Evolutionary conservation across 2,888 invertebrate species (phyloP).

Genomic region (Peribatodes rhomboidaria): DNA sequence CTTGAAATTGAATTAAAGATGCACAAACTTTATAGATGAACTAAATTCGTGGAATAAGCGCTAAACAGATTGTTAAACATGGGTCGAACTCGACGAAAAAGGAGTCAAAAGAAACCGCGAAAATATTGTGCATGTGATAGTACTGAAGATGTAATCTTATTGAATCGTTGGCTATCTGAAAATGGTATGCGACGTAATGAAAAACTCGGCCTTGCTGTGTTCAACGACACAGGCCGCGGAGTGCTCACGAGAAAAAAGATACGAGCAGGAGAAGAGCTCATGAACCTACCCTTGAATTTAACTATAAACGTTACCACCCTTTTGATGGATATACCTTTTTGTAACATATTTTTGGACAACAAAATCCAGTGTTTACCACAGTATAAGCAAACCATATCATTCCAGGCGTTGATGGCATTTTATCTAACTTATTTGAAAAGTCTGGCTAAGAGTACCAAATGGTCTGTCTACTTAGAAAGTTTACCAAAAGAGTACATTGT

Average conservation of each 20-base stretch:
- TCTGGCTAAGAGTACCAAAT: conserved; percentile 82
- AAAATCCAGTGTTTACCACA: conserved; percentile 76
- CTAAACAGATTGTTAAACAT: conserved; percentile 56
- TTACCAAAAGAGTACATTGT: conserved; percentile 89
- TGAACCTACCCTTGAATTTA: conserved; percentile 86
- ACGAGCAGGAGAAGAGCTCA: conserved; percentile 85
- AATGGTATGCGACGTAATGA: conserved; percentile 86
- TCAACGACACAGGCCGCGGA: conserved; percentile 91
- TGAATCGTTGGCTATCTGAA: conserved; percentile 84
- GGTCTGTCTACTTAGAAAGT: conserved; percentile 89
- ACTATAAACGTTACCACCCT: conserved; percentile 87
- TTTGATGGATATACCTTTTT: conserved; percentile 84
- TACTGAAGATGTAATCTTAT: conserved; percentile 71
- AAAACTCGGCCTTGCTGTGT: conserved; percentile 86
- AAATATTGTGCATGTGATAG: conserved; percentile 70
- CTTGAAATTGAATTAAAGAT: background rate
- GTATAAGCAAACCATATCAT: conserved; percentile 77
- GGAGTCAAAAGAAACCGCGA: conserved; percentile 66
- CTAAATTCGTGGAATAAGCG: background rate
- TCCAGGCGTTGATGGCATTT: conserved; percentile 91
- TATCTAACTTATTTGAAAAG: conserved; percentile 91
- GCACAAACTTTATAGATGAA: background rate
- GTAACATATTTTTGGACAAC: conserved; percentile 77
- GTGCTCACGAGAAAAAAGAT: conserved; percentile 88
- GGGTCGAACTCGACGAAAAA: conserved; percentile 83